Evolutionary conservation across 2,113 vertebrate genomes (phyloP), one percentile per base, ranked within the genome.

Genomic region (Suncus etruscus): DNA sequence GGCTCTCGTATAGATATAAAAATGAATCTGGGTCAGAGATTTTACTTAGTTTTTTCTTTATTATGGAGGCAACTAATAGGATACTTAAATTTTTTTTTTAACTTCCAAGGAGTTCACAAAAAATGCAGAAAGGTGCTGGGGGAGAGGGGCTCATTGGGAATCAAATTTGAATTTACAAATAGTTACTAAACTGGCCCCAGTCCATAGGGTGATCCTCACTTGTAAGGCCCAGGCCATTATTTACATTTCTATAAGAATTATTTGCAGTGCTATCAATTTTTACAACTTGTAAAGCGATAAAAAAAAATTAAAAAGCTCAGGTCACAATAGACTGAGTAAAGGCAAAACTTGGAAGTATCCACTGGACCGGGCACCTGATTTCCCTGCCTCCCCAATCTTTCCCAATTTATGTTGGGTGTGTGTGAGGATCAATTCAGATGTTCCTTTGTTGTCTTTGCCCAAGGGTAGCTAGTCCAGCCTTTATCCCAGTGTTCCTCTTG

Each of bases 101-200:
- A 89, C 39, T 65, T 79, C 69, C 86, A 74, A 92, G 76, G 83
- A 70, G 12, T 65, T 31, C 29, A 18, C 80, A 69, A 77, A 92
- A 27, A 74, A 20, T 39, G 39, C 18, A 86, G 76, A 61, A 10
- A 31, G 15, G 31, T 16, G 58, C 58, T 20, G 6, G 58, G 58
- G 58, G 16, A 76, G 16, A 4, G 39, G 47, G 32, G 47, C n/a
- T 81, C 86, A 92, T 27, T 32, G 14, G 24, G 69, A 85, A 87
- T 90, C 29, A 65, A 72, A 90, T 58, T 5, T 69, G 20, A 90
- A 93, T 87, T 93, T 90, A 74, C 63, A 65, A 81, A 90, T 45
- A 68, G 65, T 74, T 87, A 65, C 1, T 47, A 90, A 93, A 65
- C 39, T 74, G n/a, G 65, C 54, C 15, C 79, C 47, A 61, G 32